These are phyloP conservation scores for Pitangus sulphuratus DNA, from an alignment of 2,797 vertebrate genomes.

Conservation along the genomic window DNA sequence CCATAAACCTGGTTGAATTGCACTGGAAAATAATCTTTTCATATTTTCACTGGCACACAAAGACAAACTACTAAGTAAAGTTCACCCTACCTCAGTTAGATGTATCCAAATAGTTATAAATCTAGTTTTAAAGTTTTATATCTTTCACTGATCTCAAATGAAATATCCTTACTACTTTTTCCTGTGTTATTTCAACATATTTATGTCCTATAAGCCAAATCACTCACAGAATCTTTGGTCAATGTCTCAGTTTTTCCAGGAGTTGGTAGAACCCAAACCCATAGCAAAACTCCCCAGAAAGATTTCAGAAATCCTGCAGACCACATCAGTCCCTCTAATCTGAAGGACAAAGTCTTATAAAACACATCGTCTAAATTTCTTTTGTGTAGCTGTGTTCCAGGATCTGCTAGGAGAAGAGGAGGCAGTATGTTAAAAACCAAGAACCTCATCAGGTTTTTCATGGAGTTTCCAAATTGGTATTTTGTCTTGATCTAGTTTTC, in stretches of 20 bases:
- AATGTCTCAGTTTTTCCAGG: not conserved
- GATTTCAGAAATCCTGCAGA: constrained; percentile 22
- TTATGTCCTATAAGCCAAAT: constrained; percentile 38
- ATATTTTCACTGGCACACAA: constrained; percentile 54
- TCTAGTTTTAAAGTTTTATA: constrained; percentile 10
- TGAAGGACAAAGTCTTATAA: not conserved
- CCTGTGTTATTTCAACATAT: constrained; percentile 8
- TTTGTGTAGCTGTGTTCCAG: not conserved
- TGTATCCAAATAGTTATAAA: constrained; percentile 26
- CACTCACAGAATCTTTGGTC: not conserved
- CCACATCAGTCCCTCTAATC: not conserved
- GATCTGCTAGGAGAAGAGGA: not conserved
- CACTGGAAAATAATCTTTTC: constrained; percentile 51
- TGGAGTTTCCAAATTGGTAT: not conserved
- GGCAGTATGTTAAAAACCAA: not conserved
- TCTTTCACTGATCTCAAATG: not conserved
- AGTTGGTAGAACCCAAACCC: constrained; percentile 40
- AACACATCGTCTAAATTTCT: not conserved
- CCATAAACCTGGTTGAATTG: constrained; percentile 54
- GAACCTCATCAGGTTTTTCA: not conserved
- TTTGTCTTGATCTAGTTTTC: not conserved
- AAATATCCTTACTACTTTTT: constrained; percentile 13
- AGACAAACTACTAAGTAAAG: constrained; percentile 28
- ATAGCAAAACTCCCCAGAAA: constrained; percentile 29
- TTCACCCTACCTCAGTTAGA: constrained; percentile 27